These are phyloP conservation scores for Protobothrops flavoviridis DNA, from an alignment of 2,113 vertebrate genomes.

Conservation along the genomic window DNA sequence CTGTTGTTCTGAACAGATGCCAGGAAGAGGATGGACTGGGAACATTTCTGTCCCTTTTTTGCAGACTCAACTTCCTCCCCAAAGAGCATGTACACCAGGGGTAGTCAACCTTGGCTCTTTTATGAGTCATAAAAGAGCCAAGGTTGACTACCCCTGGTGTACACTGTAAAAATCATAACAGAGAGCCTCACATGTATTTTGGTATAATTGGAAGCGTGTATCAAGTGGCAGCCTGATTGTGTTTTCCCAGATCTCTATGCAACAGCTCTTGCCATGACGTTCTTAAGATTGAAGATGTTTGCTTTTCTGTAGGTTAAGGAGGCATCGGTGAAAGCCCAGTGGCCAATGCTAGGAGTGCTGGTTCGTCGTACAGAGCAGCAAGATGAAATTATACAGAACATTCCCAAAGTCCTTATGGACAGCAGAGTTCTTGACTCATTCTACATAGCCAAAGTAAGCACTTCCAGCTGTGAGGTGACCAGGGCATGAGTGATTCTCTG, in stretches of 20 bases:
- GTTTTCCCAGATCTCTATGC: background rate
- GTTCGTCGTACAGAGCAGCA: background rate
- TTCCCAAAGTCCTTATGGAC: background rate
- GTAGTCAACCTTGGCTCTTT: no score
- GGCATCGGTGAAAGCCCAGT: background rate
- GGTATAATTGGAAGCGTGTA: no score
- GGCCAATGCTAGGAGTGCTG: conserved; percentile 12
- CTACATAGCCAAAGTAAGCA: conserved; percentile 6
- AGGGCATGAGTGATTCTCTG: background rate
- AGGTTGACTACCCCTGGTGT: no score
- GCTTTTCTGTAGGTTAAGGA: conserved; percentile 1
- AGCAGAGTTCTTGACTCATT: conserved; percentile 10
- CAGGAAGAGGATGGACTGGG: background rate
- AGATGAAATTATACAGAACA: conserved; percentile 8
- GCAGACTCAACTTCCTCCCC: background rate
- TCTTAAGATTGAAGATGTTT: background rate
- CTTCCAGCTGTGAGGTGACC: background rate
- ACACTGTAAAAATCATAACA: background rate
- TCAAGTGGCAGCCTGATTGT: background rate
- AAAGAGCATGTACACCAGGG: background rate
- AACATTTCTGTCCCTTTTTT: background rate
- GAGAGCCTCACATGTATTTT: background rate
- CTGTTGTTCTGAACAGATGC: background rate
- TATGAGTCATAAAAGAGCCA: no score
- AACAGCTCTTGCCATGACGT: background rate